Percentiles rank a stretch among this genome's conserved stretches.
phyloP scores from a whole-genome alignment of 2,797 vertebrate genomes.

The Leptodactylus fallax region DNA sequence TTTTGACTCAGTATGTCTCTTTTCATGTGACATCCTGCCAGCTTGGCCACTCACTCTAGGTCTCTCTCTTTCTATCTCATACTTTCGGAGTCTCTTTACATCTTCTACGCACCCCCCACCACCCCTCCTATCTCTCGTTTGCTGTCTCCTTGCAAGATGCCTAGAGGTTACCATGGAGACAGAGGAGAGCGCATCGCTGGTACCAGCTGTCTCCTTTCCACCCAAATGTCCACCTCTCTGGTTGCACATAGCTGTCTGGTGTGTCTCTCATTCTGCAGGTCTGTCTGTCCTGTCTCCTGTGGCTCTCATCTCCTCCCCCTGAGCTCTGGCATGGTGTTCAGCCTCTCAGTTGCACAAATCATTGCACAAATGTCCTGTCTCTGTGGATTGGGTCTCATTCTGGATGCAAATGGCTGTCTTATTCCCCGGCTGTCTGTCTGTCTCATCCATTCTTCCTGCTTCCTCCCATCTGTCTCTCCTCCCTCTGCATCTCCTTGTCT shows the following conservation, averaged over 20 bases:
- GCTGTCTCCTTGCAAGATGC: slow-evolving; percentile 55
- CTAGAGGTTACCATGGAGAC: slow-evolving; percentile 58
- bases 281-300: slow-evolving; percentile 13
- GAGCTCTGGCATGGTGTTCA: background rate
- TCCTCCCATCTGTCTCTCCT: background rate
- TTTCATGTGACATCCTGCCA: background rate
- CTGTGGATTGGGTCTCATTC: slow-evolving; percentile 3
- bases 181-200: slow-evolving; percentile 45
- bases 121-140: background rate
- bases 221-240: slow-evolving; percentile 46
- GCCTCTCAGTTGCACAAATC: slow-evolving; percentile 8
- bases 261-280: slow-evolving; percentile 13
- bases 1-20: slow-evolving; percentile 14
- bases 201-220: slow-evolving; percentile 57
- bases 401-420: background rate
- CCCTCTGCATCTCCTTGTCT: background rate
- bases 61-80: background rate
- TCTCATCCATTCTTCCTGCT: background rate
- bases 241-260: background rate
- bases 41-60: background rate
- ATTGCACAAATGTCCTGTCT: slow-evolving; percentile 18
- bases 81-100: slow-evolving; percentile 11
- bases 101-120: background rate
- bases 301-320: background rate
- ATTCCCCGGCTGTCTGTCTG: slow-evolving; percentile 5